A percentile compares a stretch with the other conserved stretches of the same genome.
Evolutionary conservation across 2,888 invertebrate genomes (phyloP).

Genomic region (Rosalia funebris): DNA sequence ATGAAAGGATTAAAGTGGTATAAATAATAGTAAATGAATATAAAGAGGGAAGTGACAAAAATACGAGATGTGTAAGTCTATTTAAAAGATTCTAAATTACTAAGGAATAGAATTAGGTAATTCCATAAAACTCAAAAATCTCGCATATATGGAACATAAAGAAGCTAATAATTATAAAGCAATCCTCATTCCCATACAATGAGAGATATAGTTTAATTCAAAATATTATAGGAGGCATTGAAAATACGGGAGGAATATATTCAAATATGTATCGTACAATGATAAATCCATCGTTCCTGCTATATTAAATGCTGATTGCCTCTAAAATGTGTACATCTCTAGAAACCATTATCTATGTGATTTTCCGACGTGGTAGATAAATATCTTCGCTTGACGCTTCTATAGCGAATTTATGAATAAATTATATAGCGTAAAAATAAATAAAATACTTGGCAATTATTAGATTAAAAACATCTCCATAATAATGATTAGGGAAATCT

Average conservation of each 20-base stretch:
- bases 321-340: constrained; percentile 54
- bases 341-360: constrained; percentile 58
- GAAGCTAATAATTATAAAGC: no score
- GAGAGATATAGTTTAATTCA: constrained; percentile 6
- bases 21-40: no score
- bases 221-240: neutral
- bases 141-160: no score
- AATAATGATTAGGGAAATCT: no score
- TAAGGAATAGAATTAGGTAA: no score
- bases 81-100: no score
- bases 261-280: constrained; percentile 27
- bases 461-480: no score
- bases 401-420: constrained; percentile 53
- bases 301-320: constrained; percentile 54
- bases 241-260: neutral
- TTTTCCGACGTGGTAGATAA: constrained; percentile 55
- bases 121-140: no score
- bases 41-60: no score
- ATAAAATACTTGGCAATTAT: neutral
- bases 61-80: no score
- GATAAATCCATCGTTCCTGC: constrained; percentile 47
- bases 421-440: constrained; percentile 33
- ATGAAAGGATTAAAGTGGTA: no score
- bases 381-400: constrained; percentile 53
- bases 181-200: no score